These are phyloP conservation scores for Yponomeuta cagnagella DNA, from an alignment of 2,888 invertebrate species.

Conservation along the genomic window DNA sequence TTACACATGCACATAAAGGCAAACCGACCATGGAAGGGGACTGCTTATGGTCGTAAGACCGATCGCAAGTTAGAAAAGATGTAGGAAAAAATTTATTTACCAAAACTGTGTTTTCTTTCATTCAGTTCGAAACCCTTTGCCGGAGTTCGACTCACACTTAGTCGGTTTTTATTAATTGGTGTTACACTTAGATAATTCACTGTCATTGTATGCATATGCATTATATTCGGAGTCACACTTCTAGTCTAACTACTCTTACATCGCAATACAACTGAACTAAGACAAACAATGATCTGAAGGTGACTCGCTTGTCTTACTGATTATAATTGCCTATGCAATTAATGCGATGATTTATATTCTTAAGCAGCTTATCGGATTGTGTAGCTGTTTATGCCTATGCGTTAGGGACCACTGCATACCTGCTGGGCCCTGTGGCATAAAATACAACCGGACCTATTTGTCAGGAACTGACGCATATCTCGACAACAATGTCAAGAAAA, in stretches of 20 bases:
- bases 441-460: neutral
- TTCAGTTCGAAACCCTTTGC: too few relatives aligned
- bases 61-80: too few relatives aligned
- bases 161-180: too few relatives aligned
- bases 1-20: too few relatives aligned
- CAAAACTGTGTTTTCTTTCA: too few relatives aligned
- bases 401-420: conserved; percentile 6
- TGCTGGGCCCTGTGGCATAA: neutral
- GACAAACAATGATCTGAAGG: conserved; percentile 14
- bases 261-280: conserved; percentile 1
- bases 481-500: too few relatives aligned
- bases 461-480: neutral
- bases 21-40: too few relatives aligned
- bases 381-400: neutral
- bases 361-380: neutral
- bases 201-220: too few relatives aligned
- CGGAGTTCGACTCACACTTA: too few relatives aligned
- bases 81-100: too few relatives aligned
- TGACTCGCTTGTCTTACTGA: conserved; percentile 3
- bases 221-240: neutral
- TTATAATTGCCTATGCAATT: neutral
- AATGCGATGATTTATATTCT: conserved; percentile 3
- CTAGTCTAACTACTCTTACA: neutral
- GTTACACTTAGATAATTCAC: too few relatives aligned
- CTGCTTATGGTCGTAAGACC: too few relatives aligned